These are phyloP conservation scores for Glaucidium brasilianum DNA, from an alignment of 2,113 vertebrate species.

Conservation along the genomic window DNA sequence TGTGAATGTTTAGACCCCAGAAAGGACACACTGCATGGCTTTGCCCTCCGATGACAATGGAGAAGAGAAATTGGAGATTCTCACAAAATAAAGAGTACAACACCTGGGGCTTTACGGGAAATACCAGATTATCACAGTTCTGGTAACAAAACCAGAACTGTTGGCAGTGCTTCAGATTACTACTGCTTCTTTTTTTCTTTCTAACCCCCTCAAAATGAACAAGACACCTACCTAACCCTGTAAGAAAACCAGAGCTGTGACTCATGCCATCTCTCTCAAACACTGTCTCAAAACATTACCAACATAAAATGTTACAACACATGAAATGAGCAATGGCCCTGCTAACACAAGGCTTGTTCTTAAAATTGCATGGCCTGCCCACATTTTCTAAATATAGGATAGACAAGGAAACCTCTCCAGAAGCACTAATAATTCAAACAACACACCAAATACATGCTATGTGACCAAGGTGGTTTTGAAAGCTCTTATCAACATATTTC, in stretches of 20 bases:
- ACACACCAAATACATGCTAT: neutral
- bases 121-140: constrained; percentile 48
- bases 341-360: neutral
- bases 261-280: neutral
- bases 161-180: neutral
- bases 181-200: neutral
- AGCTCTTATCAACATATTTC: neutral
- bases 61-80: neutral
- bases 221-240: neutral
- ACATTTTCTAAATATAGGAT: constrained; percentile 44
- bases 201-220: neutral
- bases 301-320: neutral
- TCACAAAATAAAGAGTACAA: neutral
- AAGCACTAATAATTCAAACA: neutral
- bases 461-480: neutral
- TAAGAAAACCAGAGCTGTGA: neutral
- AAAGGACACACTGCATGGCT: neutral
- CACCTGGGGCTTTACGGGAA: constrained; percentile 40
- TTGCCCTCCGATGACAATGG: neutral
- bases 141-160: neutral
- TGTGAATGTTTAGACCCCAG: neutral
- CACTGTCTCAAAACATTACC: neutral
- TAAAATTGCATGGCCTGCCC: constrained; percentile 19
- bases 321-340: neutral
- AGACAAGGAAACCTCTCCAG: neutral